Conservation (phyloP, 37 sponge, comb jelly and placozoan species). For the Ianthella basta region DNA sequence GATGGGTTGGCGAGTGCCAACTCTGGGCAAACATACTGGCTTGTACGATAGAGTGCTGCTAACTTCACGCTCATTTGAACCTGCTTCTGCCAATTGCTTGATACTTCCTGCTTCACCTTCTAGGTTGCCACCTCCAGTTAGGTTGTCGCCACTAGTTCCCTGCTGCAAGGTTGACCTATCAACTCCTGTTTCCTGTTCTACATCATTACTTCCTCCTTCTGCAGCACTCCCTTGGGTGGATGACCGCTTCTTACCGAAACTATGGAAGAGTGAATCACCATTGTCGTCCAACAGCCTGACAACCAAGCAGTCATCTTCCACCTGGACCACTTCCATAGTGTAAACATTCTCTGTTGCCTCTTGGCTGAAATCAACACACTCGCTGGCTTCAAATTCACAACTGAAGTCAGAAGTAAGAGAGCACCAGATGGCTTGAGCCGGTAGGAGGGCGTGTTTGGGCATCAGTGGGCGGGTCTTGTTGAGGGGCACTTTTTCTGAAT, state of each 20-base stretch:
- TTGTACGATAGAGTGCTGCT: not conserved
- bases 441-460: not conserved
- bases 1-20: not conserved
- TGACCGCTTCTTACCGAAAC: not conserved
- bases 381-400: not conserved
- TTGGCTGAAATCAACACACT: not conserved
- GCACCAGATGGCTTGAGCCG: constrained; percentile 56
- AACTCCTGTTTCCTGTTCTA: not conserved
- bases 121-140: too few relatives aligned
- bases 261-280: not conserved
- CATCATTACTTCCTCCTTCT: too few relatives aligned
- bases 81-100: not conserved
- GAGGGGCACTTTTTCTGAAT: constrained; percentile 50
- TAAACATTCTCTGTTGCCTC: not conserved
- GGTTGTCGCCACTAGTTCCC: not conserved
- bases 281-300: constrained; percentile 1
- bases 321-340: not conserved
- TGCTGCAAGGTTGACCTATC: not conserved
- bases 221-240: too few relatives aligned
- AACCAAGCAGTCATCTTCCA: not conserved
- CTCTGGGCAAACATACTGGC: not conserved
- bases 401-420: not conserved
- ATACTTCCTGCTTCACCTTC: too few relatives aligned
- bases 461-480: not conserved
- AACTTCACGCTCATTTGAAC: not conserved